Evolutionary conservation across 2,888 invertebrate genomes (phyloP).

Genomic region (Tipula vernalis): DNA sequence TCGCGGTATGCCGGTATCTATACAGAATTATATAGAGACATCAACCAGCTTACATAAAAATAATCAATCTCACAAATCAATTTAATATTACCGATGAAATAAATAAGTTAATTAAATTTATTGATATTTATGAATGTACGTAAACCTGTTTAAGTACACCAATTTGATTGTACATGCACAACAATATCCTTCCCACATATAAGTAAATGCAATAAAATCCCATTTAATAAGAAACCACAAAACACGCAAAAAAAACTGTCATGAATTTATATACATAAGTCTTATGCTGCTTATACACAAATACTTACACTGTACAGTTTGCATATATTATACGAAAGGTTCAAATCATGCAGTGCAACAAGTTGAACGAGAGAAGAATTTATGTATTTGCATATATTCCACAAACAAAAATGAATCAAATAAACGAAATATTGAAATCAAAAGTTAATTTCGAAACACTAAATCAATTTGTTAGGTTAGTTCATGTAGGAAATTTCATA

Average conservation of each 20-base stretch:
- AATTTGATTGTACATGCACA: neutral
- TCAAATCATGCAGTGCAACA: neutral
- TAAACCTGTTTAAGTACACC: neutral
- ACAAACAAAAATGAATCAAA: neutral
- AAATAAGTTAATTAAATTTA: neutral
- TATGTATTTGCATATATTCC: neutral
- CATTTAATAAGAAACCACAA: too few relatives aligned
- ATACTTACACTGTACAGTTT: neutral
- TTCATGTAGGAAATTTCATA: neutral
- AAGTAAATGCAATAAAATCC: neutral
- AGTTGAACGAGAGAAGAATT: neutral
- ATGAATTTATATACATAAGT: neutral
- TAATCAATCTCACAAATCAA: neutral
- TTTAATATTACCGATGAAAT: neutral
- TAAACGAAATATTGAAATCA: neutral
- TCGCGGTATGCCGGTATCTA: neutral
- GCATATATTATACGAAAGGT: neutral
- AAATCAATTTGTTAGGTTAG: neutral
- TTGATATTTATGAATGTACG: neutral
- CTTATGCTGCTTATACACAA: neutral
- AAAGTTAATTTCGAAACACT: neutral
- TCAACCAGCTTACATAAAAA: neutral
- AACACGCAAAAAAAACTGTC: neutral
- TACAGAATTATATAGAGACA: neutral
- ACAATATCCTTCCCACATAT: neutral